phyloP scores from a whole-genome alignment of 2,888 invertebrate genomes.

The Ennomos fuscantarius region DNA sequence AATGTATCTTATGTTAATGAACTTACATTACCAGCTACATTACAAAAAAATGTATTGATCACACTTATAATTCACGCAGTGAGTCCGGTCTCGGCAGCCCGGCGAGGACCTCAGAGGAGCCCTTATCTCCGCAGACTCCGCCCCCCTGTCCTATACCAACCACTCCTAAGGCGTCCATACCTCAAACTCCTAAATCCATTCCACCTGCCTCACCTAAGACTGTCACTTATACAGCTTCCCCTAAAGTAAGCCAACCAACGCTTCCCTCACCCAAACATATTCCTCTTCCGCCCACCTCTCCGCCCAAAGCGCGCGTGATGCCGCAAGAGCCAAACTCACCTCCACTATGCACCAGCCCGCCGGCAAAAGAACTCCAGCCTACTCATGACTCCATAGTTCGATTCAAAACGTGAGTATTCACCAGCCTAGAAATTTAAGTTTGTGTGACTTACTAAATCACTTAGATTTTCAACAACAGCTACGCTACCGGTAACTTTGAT shows the following conservation, averaged over 20 bases:
- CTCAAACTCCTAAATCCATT: slow-evolving; percentile 32
- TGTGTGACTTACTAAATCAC: slow-evolving; percentile 34
- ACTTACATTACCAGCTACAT: too few relatives aligned
- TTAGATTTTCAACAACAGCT: neutral
- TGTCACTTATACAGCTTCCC: slow-evolving; percentile 43
- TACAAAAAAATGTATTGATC: slow-evolving; percentile 14
- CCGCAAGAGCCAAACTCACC: slow-evolving; percentile 68
- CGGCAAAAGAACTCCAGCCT: slow-evolving; percentile 66
- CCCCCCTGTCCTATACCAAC: slow-evolving; percentile 49
- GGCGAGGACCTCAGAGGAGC: slow-evolving; percentile 73
- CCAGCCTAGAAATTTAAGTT: slow-evolving; percentile 30
- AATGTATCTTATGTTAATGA: too few relatives aligned
- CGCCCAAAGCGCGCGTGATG: slow-evolving; percentile 44
- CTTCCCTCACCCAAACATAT: slow-evolving; percentile 21
- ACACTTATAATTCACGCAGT: slow-evolving; percentile 48
- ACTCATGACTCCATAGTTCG: slow-evolving; percentile 73
- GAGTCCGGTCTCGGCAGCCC: slow-evolving; percentile 80
- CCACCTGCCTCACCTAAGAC: slow-evolving; percentile 44
- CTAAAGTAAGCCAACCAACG: slow-evolving; percentile 27
- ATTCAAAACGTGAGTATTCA: slow-evolving; percentile 77
- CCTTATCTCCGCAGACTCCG: slow-evolving; percentile 70
- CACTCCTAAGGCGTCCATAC: slow-evolving; percentile 39
- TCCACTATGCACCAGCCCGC: slow-evolving; percentile 76
- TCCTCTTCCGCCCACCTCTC: slow-evolving; percentile 49
- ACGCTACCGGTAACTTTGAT: slow-evolving; percentile 28